Evolutionary conservation across 2,888 invertebrate species (phyloP).

Genomic region (Habroteleia sp.): DNA sequence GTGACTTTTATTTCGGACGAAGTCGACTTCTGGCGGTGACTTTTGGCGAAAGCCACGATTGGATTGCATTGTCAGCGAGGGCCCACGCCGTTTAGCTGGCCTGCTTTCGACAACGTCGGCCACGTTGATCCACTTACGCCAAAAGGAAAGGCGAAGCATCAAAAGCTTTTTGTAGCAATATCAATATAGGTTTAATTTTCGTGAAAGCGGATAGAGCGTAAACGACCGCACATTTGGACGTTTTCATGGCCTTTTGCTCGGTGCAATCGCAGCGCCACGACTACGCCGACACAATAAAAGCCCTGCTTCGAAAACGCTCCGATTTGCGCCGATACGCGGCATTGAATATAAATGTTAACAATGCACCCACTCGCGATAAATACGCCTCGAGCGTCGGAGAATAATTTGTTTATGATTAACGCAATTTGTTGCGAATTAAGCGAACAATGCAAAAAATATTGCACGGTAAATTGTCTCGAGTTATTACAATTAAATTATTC

Average conservation of each 20-base stretch:
- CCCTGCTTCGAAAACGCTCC: slow-evolving; percentile 22
- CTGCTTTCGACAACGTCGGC: slow-evolving; percentile 62
- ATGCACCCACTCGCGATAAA: slow-evolving; percentile 26
- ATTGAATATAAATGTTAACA: slow-evolving; percentile 31
- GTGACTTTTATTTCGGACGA: slow-evolving; percentile 52
- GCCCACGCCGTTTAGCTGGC: slow-evolving; percentile 61
- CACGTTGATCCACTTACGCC: slow-evolving; percentile 52
- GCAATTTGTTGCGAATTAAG: slow-evolving; percentile 22
- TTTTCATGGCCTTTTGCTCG: slow-evolving; percentile 42
- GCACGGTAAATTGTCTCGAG: slow-evolving; percentile 1
- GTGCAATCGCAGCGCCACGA: slow-evolving; percentile 4
- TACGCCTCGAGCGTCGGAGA: slow-evolving; percentile 1
- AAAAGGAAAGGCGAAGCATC: slow-evolving; percentile 53
- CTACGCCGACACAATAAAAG: slow-evolving; percentile 14
- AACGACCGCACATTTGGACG: slow-evolving; percentile 49
- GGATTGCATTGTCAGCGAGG: slow-evolving; percentile 61
- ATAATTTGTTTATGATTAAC: slow-evolving; percentile 39
- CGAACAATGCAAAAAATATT: slow-evolving; percentile 35
- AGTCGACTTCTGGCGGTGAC: slow-evolving; percentile 63
- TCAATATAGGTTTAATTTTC: slow-evolving; percentile 67
- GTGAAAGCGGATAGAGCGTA: slow-evolving; percentile 57
- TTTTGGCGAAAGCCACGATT: slow-evolving; percentile 64
- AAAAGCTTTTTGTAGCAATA: slow-evolving; percentile 60
- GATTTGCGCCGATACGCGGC: slow-evolving; percentile 20
- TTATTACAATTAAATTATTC: slow-evolving; percentile 39